phyloP scores from a whole-genome alignment of 2,797 vertebrate genomes.

The Lagodon rhomboides region DNA sequence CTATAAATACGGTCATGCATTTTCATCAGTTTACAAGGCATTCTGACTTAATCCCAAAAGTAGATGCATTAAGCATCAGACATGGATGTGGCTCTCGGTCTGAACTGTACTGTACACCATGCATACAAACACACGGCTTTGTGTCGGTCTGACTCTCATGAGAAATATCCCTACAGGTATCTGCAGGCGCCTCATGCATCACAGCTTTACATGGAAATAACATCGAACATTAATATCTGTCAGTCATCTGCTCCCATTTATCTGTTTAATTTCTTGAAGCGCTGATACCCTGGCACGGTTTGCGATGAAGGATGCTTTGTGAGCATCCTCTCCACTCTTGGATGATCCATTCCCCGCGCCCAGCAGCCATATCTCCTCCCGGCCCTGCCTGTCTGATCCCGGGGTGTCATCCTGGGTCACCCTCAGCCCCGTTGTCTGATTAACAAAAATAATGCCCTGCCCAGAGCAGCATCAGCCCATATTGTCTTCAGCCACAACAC shows the following conservation, averaged over 20 bases:
- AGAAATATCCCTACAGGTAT: slow-evolving; percentile 11
- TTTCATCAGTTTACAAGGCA: slow-evolving; percentile 69
- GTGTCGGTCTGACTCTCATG: slow-evolving; percentile 20
- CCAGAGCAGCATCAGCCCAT: slow-evolving; percentile 59
- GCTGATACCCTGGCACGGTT: slow-evolving; percentile 7
- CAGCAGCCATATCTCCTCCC: slow-evolving; percentile 25
- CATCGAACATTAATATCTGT: slow-evolving; percentile 32
- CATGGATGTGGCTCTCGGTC: background rate
- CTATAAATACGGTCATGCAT: slow-evolving; percentile 74
- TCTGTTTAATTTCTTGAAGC: slow-evolving; percentile 38
- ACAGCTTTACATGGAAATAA: slow-evolving; percentile 21
- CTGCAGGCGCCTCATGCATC: slow-evolving; percentile 18
- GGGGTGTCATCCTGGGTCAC: slow-evolving; percentile 65
- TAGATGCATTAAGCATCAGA: slow-evolving; percentile 36
- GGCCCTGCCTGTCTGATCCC: slow-evolving; percentile 42
- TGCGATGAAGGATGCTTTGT: slow-evolving; percentile 35
- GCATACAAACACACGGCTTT: slow-evolving; percentile 26
- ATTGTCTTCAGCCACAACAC: slow-evolving; percentile 61
- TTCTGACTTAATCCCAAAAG: slow-evolving; percentile 46
- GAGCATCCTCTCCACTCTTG: slow-evolving; percentile 26
- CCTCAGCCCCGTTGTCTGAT: slow-evolving; percentile 69
- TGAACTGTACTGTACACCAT: slow-evolving; percentile 7
- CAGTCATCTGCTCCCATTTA: slow-evolving; percentile 34
- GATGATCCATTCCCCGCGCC: slow-evolving; percentile 33
- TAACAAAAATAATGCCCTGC: slow-evolving; percentile 72